Evolutionary conservation across 2,797 vertebrate species (phyloP), one percentile per base, ranked within the genome.

Genomic region (Rhinatrema bivittatum): DNA sequence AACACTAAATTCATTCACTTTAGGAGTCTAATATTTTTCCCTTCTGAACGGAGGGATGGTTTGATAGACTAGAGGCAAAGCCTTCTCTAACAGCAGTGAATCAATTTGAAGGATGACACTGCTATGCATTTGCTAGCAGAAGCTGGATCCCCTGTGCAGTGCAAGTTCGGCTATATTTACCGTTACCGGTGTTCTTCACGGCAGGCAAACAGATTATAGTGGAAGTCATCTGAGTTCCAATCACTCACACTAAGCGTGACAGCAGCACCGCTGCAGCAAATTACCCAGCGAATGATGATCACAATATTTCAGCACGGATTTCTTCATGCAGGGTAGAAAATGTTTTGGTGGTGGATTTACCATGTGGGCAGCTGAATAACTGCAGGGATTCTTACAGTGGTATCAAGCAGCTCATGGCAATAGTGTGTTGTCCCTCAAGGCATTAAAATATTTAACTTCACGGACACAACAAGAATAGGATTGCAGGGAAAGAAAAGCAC

Each of bases 191-290:
- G 31, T 19, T 51, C 8, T 17, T 39, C 22, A 21, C 11, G 27
- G 29, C 10, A 42, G 50, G 26, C 8, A 37, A 53, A 28, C 9
- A 38, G 13, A 18, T 47, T 45, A 38, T 11, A 23, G 9, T 8
- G 23, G 28, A 40, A 18, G 17, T 38, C 43, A 17, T 26, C 7
- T 30, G 41, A 30, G 33, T 30, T 49, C 21, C 20, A 10, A 7
- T 39, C 31, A 23, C 2, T 59, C 27, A 33, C 22, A 17, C 11
- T 22, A 42, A 36, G 11, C 28, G 29, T 5, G 16, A 29, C 10
- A 39, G 15, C 33, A 36, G 19, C 22, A 36, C 44, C 4, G 7
- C 5, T 34, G 7, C 23, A 15, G 19, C 15, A 30, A 51, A 51
- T 18, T 29, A 5, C n/a, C 25, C 32, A 15, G 26, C 42, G 26